Percentiles rank a stretch among this genome's conserved stretches.
phyloP scores from a whole-genome alignment of 2,888 invertebrate genomes.

The Ennomos quercinarius region DNA sequence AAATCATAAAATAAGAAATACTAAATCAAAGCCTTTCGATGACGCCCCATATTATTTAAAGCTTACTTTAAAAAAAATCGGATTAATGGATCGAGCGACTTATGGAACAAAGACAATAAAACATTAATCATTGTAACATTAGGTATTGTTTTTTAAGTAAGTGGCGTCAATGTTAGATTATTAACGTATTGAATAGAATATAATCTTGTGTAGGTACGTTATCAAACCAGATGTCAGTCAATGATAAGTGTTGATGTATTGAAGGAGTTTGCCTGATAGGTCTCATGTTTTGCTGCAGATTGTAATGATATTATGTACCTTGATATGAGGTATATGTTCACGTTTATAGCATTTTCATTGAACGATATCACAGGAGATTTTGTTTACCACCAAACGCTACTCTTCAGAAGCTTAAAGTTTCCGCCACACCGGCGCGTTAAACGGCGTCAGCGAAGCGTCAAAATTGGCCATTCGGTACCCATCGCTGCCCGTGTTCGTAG shows the following conservation, averaged over 20 bases:
- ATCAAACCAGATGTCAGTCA: slow-evolving; percentile 55
- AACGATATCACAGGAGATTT: slow-evolving; percentile 3
- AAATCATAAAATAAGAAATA: too few relatives aligned
- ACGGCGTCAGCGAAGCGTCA: too few relatives aligned
- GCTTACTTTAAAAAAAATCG: too few relatives aligned
- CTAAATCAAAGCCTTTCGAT: too few relatives aligned
- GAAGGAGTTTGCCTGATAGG: slow-evolving; percentile 51
- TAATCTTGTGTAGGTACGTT: slow-evolving; percentile 42
- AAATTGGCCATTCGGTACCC: too few relatives aligned
- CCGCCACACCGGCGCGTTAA: too few relatives aligned
- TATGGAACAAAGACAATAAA: neutral
- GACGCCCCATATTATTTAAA: too few relatives aligned
- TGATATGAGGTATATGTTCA: slow-evolving; percentile 4
- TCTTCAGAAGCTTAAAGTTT: too few relatives aligned
- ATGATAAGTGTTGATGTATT: slow-evolving; percentile 63
- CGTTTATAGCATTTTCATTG: slow-evolving; percentile 12
- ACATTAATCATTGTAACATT: neutral
- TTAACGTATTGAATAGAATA: slow-evolving; percentile 28
- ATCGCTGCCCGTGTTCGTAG: too few relatives aligned
- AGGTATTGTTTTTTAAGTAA: slow-evolving; percentile 20
- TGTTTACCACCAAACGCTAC: too few relatives aligned
- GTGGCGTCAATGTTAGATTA: slow-evolving; percentile 38
- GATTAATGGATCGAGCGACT: too few relatives aligned
- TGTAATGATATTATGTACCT: slow-evolving; percentile 35
- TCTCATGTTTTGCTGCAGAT: slow-evolving; percentile 43